Conservation (phyloP, 35 echinoderm and acorn worm genomes). For the Lytechinus pictus region DNA sequence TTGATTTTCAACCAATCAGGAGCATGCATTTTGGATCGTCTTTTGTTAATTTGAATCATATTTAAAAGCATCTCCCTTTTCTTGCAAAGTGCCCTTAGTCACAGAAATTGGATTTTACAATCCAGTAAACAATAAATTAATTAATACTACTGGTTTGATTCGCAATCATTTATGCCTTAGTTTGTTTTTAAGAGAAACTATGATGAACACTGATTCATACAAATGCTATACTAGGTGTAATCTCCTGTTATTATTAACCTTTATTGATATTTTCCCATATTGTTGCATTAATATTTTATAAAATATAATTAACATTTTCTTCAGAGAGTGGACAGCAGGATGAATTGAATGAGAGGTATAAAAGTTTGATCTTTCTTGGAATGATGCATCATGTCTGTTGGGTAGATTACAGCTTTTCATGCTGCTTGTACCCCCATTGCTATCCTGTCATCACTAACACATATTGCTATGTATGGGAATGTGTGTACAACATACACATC, state of each 20-base stretch:
- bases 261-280: background rate
- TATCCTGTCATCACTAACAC: background rate
- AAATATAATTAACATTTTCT: background rate
- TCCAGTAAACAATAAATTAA: too few species aligned
- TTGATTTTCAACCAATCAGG: too few species aligned
- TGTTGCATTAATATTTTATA: background rate
- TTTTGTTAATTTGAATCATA: too few species aligned
- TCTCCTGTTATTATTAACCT: background rate
- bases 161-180: too few species aligned
- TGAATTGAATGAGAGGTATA: constrained; percentile 25
- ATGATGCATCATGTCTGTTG: background rate
- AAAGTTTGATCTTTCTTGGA: constrained; percentile 25
- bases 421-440: background rate
- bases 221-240: background rate
- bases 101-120: too few species aligned
- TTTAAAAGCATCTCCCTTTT: too few species aligned
- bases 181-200: too few species aligned
- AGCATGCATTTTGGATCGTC: too few species aligned
- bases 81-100: too few species aligned
- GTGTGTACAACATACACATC: background rate
- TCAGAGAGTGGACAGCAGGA: background rate
- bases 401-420: constrained; percentile 1
- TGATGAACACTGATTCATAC: background rate
- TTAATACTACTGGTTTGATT: too few species aligned
- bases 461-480: background rate